A percentile compares a stretch with the other conserved stretches of the same genome.
Conservation (phyloP, 2,797 vertebrate species). For the Crenuchus spilurus region DNA sequence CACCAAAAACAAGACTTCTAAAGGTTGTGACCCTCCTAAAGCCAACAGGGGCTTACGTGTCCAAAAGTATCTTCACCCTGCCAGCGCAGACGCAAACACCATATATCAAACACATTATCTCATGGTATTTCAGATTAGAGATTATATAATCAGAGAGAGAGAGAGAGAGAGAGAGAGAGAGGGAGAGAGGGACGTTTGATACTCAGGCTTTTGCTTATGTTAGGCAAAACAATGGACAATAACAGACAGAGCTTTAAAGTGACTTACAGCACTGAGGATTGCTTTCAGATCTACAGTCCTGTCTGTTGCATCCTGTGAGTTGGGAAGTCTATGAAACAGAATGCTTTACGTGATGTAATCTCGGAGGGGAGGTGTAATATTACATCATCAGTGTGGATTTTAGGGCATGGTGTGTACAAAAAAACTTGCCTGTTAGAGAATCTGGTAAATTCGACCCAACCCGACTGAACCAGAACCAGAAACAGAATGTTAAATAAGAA, state of each 20-base stretch:
- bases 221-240: not conserved
- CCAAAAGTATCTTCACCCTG: not conserved
- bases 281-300: not conserved
- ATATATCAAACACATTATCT: constrained; percentile 65
- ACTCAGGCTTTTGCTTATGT: not conserved
- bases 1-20: not conserved
- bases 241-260: not conserved
- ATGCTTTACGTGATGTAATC: constrained; percentile 5
- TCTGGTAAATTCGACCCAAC: not conserved
- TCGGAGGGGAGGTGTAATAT: constrained; percentile 2
- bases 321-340: not conserved
- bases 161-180: constrained; percentile 50
- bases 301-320: not conserved
- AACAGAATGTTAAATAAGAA: not conserved
- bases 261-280: not conserved
- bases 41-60: not conserved
- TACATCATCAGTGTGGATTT: not conserved
- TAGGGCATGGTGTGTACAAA: not conserved
- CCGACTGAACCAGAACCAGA: not conserved
- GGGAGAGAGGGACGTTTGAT: constrained; percentile 47
- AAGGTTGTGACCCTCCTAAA: not conserved
- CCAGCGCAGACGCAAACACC: constrained; percentile 53
- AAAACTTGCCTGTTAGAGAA: not conserved
- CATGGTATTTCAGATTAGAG: constrained; percentile 56
- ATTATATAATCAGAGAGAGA: constrained; percentile 63